Evolutionary conservation across 2,113 vertebrate genomes (phyloP), one percentile per base, ranked within the genome.

Genomic region (Anthoscopus minutus): DNA sequence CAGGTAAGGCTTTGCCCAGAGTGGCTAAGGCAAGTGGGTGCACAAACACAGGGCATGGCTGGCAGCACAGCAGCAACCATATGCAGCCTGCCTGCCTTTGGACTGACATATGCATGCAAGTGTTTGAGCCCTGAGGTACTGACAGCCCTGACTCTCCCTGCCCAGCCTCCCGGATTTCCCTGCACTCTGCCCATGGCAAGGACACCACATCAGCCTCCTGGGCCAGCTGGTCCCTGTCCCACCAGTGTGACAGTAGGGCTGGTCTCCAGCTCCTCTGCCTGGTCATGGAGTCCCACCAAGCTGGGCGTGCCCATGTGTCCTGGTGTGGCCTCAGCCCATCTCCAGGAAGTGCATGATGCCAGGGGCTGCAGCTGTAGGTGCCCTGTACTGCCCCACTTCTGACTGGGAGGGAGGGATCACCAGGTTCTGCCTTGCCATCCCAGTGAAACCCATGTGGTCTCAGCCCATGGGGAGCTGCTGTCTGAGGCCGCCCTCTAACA

Each of bases 11-110:
- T 80, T 48, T 35, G 62, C 42, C 35, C 35, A 13, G 42, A 7
- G 33, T 0, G 1, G 38, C 12, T 9, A 12, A 50, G 38, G 13
- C 1, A 4, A 54, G 47, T 0, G 1, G 14, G 33, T 27, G 25
- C 23, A 13, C 53, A 37, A 30, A 9, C 51, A 40, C n/a, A 20
- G 5, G 40, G 3, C n/a, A 64, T 0, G 6, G 57, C 37, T 80
- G 37, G 9, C 11, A 31, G 51, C 1, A 3, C 25, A 45, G 35
- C 30, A 64, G 33, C 76, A 70, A 17, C 31, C 23, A 10, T 15
- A 10, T 6, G 37, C 30, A 73, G 6, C 15, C n/a, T 18, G 4
- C 14, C 18, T 65, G 30, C n/a, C 38, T 83, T 72, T 69, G 64
- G 37, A 33, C 4, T 56, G 40, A n/a, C 1, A 42, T 18, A 45